Base-by-base conservation (phyloP, 2,888 invertebrate species). In the Eucera pruinosa region DNA sequence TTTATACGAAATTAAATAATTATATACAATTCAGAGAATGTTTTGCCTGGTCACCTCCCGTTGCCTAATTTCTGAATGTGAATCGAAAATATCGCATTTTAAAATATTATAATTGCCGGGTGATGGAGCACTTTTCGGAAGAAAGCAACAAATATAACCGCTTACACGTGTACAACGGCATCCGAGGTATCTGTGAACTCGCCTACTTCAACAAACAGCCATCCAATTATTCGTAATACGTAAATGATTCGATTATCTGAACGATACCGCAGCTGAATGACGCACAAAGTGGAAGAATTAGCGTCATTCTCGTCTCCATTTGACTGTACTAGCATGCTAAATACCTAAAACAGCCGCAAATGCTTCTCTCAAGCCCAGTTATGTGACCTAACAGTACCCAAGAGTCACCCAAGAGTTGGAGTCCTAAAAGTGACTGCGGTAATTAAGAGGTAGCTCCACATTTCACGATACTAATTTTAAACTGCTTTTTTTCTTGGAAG, bases 201-300 rank as follows among this genome's bases (percentile, higher is more conserved):
- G 39, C 11, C 30, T 33, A 15, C 11, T 30, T 47, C 27, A 1
- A 18, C 41, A 11, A 27, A 20, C 30, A 33, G 25, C 0, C 15
- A 41, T 36, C 33, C n/a, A 36, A 62, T 71, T 74, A 71, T 71
- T 71, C 55, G 30, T 13, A 5, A n/a, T 36, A 23, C 41, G 55
- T 20, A 18, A 50, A 48, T 41, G 27, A 43, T 57, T 55, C 54
- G 55, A 61, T 70, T 43, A 61, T 61, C 30, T n/a, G 48, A 7
- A 33, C 41, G 61, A 73, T 48, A 73, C 5, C 6, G 33, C 11
- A 27, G 9, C 4, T 30, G 43, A n/a, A 43, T 72, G 73, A 74
- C 73, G 73, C 64, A 64, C 62, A n/a, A 62, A 33, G 57, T 39
- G 18, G 23, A 43, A 39, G 33, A 64, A 23, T 15, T 36, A 27